Base-by-base conservation (phyloP, 1,140 invertebrate genomes). In the Elysia chlorotica region DNA sequence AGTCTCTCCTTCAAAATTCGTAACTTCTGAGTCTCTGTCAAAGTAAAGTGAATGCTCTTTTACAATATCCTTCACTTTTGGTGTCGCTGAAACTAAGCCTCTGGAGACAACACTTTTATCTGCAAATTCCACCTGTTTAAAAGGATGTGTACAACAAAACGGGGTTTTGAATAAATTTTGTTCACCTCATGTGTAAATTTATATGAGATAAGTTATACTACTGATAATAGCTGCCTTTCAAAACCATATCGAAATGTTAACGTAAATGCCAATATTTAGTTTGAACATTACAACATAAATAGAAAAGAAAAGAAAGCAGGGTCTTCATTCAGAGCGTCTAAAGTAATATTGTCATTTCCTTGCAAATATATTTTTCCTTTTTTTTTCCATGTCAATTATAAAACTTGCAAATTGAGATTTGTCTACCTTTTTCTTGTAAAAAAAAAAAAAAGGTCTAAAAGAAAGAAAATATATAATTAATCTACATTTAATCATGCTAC, bases 31-130 rank as follows among this genome's bases (percentile, higher is more conserved):
- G 67, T 94, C 90, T 78, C 77, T 71, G 31, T 91, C 91, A 83
- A 91, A 92, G 86, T 93, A 96, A 0, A 91, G 89, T 53, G 90
- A 89, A 87, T 94, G 90, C 83, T 95, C 92, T 70, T 90, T 89
- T 67, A 96, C 77, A 73, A 96, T 94, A 76, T 95, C 93, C 80
- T 91, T 91, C 19, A 89, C 87, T 78, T 90, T 90, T 1, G 91
- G 89, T 62, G 91, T 89, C 79, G 91, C 89, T 4, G 88, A 88
- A 0, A 96, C 91, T 69, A 96, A 88, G 76, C 90, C 90, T 81
- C 92, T 88, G 61, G 92, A 89, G 67, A 92, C 88, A 23, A 95
- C 93, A 87, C 91, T 91, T 36, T 59, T 71, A 36, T 71, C 68
- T 31, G 61, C 5, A 31, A 28, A 48, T 59, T 61, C 33, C 14